Percentiles rank a stretch among this genome's conserved stretches.
Evolutionary conservation across 2,888 invertebrate species (phyloP).

Genomic region (Eilema sororculum): DNA sequence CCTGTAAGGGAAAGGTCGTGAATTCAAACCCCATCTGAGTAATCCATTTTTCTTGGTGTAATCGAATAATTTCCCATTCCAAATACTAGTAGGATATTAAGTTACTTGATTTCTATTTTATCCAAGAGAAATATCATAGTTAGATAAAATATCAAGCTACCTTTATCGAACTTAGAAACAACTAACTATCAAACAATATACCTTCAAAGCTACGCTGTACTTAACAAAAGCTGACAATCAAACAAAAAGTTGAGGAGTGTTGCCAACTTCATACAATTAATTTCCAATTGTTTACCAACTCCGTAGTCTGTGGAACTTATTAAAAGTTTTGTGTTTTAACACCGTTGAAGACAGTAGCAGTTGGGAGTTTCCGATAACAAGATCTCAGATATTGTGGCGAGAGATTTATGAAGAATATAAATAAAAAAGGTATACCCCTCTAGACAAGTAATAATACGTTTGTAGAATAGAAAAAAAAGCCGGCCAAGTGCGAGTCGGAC

Average conservation of each 20-base stretch:
- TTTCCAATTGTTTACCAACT: slow-evolving; percentile 51
- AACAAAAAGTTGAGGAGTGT: slow-evolving; percentile 21
- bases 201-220: slow-evolving; percentile 21
- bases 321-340: slow-evolving; percentile 49
- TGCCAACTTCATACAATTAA: slow-evolving; percentile 45
- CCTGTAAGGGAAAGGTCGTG: too few relatives aligned
- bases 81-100: too few relatives aligned
- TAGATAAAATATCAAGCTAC: slow-evolving; percentile 5
- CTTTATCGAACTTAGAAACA: slow-evolving; percentile 17
- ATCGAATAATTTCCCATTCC: too few relatives aligned
- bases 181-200: slow-evolving; percentile 8
- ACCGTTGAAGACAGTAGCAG: slow-evolving; percentile 19
- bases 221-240: slow-evolving; percentile 30
- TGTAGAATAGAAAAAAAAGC: too few relatives aligned
- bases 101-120: too few relatives aligned
- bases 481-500: too few relatives aligned
- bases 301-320: slow-evolving; percentile 37
- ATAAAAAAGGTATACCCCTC: background rate
- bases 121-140: background rate
- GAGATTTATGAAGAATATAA: background rate
- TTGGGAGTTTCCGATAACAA: slow-evolving; percentile 27
- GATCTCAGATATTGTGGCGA: slow-evolving; percentile 17
- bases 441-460: too few relatives aligned
- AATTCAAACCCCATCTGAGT: too few relatives aligned
- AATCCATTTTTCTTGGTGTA: too few relatives aligned